Percentiles rank a stretch among this genome's conserved stretches.
phyloP scores from a whole-genome alignment of 1,140 invertebrate genomes.

The Megalonaias nervosa region DNA sequence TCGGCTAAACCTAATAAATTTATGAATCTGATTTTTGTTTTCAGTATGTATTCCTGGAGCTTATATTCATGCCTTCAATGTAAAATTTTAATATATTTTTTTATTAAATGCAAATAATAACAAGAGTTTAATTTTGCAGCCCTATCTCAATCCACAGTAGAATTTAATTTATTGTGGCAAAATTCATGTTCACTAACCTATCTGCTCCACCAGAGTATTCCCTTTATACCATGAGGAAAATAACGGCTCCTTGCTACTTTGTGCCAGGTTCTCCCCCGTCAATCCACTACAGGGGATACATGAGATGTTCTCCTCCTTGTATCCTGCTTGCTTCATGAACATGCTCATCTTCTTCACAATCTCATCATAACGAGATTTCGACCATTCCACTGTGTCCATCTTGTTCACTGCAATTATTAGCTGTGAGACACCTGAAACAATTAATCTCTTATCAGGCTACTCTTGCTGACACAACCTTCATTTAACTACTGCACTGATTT shows the following conservation, averaged over 20 bases:
- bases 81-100: no score
- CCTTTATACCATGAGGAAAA: conserved; percentile 90
- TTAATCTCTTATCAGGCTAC: background rate
- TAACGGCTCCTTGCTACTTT: conserved; percentile 78
- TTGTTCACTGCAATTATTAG: conserved; percentile 77
- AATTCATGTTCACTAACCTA: conserved; percentile 75
- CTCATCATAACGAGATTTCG: conserved; percentile 85
- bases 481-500: no score
- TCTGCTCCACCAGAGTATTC: conserved; percentile 85
- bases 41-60: no score
- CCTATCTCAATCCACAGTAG: no score
- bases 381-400: conserved; percentile 75
- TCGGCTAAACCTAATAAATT: no score
- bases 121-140: no score
- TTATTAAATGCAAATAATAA: no score
- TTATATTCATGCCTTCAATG: no score
- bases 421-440: conserved; percentile 82
- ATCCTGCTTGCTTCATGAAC: conserved; percentile 98
- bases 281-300: conserved; percentile 98
- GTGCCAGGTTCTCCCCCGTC: conserved; percentile 91
- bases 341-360: conserved; percentile 86
- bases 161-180: background rate
- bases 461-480: no score
- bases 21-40: no score
- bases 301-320: conserved; percentile 87